Base-by-base conservation (phyloP, 2,797 vertebrate species). In the Mastacembelus armatus region DNA sequence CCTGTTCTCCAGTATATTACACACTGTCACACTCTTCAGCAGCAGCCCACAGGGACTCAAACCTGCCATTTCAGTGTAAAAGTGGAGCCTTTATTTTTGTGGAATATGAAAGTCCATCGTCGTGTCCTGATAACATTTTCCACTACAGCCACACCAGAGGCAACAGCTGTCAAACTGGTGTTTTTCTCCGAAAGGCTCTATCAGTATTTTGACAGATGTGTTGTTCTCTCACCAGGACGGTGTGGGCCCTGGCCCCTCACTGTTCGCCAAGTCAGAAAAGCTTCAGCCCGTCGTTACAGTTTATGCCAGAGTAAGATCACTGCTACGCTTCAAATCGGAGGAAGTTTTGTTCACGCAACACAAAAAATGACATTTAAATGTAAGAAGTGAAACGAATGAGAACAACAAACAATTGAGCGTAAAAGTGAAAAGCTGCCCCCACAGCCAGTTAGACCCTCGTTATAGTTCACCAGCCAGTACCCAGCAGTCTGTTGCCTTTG, bases 121-220 rank as follows among this genome's bases (percentile, higher is more conserved):
- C 35, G 45, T 30, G 45, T 70, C 64, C 30, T 35, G 38, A 49
- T 80, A 48, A 65, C 39, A 11, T 78, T 65, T 65, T 44, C 51
- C 64, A 56, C 35, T 54, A 14, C 43, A 21, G 77, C 70, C 77
- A 63, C 63, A 62, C 56, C 59, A 60, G 66, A 66, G 66, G 70
- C 70, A 81, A 51, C 85, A 85, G 84, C 74, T 84, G 84, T 57
- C 78, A 54, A 67, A 44, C 68, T 39, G 61, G 69, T 81, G 74
- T 80, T 79, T 73, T 74, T 43, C 58, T 79, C 71, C 42, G 51
- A 65, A 57, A 30, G 45, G 18, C 44, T 74, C 51, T 42, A 79
- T 90, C 84, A 73, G 70, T 90, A 70, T 88, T 88, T 86, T 83
- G 66, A 89, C 88, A 91, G 86, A 86, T 86, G 87, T 81, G 79